Percentiles rank a stretch among this genome's conserved stretches.
phyloP scores from a whole-genome alignment of 2,113 vertebrate genomes.

The Hyperopisus bebe region DNA sequence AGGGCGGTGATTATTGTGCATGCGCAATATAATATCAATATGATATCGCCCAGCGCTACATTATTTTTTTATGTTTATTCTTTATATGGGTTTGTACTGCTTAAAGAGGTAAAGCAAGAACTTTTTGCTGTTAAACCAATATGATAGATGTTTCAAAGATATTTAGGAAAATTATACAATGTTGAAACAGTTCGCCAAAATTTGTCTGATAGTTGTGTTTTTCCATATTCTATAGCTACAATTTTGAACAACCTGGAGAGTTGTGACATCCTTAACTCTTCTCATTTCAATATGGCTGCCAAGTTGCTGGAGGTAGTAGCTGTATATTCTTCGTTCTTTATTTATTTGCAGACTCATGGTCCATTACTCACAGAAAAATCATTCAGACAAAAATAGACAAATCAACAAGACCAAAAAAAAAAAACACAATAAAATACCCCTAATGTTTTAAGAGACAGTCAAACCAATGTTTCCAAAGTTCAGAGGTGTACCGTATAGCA shows the following conservation, averaged over 20 bases:
- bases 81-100: not conserved
- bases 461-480: too few relatives aligned
- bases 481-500: too few relatives aligned
- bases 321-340: too few relatives aligned
- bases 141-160: not conserved
- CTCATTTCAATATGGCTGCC: conserved; percentile 60
- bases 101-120: not conserved
- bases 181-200: not conserved
- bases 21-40: too few relatives aligned
- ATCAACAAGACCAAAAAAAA: too few relatives aligned
- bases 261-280: conserved; percentile 66
- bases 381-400: too few relatives aligned
- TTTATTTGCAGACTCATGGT: too few relatives aligned
- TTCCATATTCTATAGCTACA: conserved; percentile 52
- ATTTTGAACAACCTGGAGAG: conserved; percentile 77
- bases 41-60: too few relatives aligned
- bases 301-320: conserved; percentile 73
- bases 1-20: too few relatives aligned
- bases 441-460: too few relatives aligned
- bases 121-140: not conserved
- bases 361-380: too few relatives aligned
- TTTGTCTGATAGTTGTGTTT: conserved; percentile 19
- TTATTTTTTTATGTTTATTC: not conserved
- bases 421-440: too few relatives aligned
- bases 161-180: not conserved